Conservation (phyloP, 2,113 vertebrate species). For the Ranitomeya variabilis region DNA sequence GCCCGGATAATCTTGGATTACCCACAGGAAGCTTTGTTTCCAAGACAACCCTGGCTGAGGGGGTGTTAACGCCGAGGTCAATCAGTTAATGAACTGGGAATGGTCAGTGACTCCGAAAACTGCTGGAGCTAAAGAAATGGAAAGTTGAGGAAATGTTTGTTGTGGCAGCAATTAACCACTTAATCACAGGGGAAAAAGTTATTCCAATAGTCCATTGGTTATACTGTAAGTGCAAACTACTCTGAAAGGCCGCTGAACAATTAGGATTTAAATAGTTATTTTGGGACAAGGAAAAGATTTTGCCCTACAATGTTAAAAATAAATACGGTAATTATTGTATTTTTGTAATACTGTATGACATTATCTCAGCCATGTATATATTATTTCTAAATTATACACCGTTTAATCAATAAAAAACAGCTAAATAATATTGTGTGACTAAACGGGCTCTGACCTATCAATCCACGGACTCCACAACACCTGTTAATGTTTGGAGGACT, state of each 20-base stretch:
- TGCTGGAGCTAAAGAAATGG: conserved; percentile 63
- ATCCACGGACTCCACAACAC: too few relatives aligned
- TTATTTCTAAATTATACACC: too few relatives aligned
- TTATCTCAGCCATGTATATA: too few relatives aligned
- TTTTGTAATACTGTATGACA: too few relatives aligned
- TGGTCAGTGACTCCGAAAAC: conserved; percentile 70
- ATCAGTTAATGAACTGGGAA: conserved; percentile 80
- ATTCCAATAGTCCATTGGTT: neutral
- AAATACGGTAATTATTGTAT: too few relatives aligned
- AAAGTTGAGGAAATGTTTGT: conserved; percentile 66
- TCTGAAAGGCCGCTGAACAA: neutral
- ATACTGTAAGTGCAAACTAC: neutral
- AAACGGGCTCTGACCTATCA: too few relatives aligned
- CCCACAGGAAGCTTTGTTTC: conserved; percentile 84
- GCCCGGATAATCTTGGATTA: conserved; percentile 85
- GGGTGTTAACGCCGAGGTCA: conserved; percentile 74
- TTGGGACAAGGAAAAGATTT: neutral
- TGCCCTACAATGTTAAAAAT: too few relatives aligned
- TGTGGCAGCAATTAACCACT: conserved; percentile 66
- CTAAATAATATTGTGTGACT: too few relatives aligned
- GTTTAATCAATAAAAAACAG: too few relatives aligned
- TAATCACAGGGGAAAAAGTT: conserved; percentile 60
- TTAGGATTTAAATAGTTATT: neutral
- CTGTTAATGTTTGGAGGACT: too few relatives aligned
- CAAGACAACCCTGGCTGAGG: conserved; percentile 75